A percentile compares a stretch with the other conserved stretches of the same genome.
These are phyloP conservation scores for Bombyx mandarina DNA, from an alignment of 1,140 invertebrate species.

Conservation along the genomic window DNA sequence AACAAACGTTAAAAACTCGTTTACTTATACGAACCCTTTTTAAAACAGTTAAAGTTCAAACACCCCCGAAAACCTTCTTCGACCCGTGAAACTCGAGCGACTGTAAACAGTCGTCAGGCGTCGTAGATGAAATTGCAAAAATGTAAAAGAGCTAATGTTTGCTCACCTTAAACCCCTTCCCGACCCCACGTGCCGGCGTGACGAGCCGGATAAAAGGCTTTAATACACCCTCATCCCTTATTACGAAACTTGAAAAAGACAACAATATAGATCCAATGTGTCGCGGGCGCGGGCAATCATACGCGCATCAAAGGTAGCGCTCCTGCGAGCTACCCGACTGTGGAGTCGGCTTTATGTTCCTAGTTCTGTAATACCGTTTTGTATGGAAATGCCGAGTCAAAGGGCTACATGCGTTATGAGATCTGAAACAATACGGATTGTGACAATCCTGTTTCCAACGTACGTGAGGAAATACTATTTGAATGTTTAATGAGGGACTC, in stretches of 20 bases:
- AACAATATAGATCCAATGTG: conserved; percentile 70
- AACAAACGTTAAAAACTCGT: conserved; percentile 47
- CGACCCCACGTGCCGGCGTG: conserved; percentile 61
- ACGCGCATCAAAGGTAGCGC: conserved; percentile 63
- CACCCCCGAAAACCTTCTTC: conserved; percentile 36
- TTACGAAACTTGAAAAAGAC: conserved; percentile 71
- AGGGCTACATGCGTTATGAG: conserved; percentile 64
- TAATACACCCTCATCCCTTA: conserved; percentile 71
- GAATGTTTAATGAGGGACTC: conserved; percentile 59
- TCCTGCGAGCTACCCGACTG: conserved; percentile 50
- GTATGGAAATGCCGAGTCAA: conserved; percentile 59
- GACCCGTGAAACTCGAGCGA: conserved; percentile 30
- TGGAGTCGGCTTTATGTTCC: conserved; percentile 54
- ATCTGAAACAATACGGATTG: conserved; percentile 65
- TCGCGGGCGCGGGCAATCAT: conserved; percentile 68
- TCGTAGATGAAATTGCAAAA: conserved; percentile 68
- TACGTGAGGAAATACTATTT: conserved; percentile 54
- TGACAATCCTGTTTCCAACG: conserved; percentile 60
- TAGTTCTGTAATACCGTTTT: conserved; percentile 45
- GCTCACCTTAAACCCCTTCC: conserved; percentile 69
- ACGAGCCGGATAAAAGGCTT: conserved; percentile 71
- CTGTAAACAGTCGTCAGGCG: conserved; percentile 56
- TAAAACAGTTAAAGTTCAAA: conserved; percentile 45
- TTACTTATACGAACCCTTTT: conserved; percentile 45
- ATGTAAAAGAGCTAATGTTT: conserved; percentile 71